These are phyloP conservation scores for Cheilosia soror DNA, from an alignment of 2,888 invertebrate species.

Conservation along the genomic window DNA sequence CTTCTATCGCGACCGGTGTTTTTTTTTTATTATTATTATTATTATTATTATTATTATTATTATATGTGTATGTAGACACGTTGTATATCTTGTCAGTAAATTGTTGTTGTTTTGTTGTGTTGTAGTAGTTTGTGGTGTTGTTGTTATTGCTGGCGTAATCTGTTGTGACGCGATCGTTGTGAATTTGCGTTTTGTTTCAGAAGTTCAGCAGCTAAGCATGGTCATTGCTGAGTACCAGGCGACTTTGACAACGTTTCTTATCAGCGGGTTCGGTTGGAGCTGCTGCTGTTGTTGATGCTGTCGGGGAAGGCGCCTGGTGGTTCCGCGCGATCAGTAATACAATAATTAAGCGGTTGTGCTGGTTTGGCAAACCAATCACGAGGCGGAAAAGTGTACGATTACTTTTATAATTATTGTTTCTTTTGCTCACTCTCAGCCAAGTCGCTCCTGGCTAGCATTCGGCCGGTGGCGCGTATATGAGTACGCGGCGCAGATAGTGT, in stretches of 20 bases:
- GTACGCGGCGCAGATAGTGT: conserved; percentile 31
- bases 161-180: conserved; percentile 67
- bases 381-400: conserved; percentile 58
- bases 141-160: conserved; percentile 56
- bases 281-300: conserved; percentile 4
- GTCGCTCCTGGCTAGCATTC: conserved; percentile 39
- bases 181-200: conserved; percentile 67
- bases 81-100: conserved; percentile 19
- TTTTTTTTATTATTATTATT: conserved; percentile 1
- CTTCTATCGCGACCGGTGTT: conserved; percentile 40
- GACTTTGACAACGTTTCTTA: conserved; percentile 6
- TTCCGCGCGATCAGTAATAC: conserved; percentile 44
- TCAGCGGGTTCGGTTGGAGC: neutral
- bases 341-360: conserved; percentile 57
- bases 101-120: conserved; percentile 22
- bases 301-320: conserved; percentile 33
- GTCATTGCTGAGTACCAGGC: conserved; percentile 25
- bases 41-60: conserved; percentile 9
- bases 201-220: conserved; percentile 48
- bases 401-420: conserved; percentile 43
- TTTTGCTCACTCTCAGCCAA: conserved; percentile 35
- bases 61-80: conserved; percentile 1
- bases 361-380: conserved; percentile 28
- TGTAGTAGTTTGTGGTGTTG: conserved; percentile 8
- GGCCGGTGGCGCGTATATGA: conserved; percentile 26